Evolutionary conservation across 2,888 invertebrate genomes (phyloP), one percentile per base, ranked within the genome.

Genomic region (Ephialtes manifestator): DNA sequence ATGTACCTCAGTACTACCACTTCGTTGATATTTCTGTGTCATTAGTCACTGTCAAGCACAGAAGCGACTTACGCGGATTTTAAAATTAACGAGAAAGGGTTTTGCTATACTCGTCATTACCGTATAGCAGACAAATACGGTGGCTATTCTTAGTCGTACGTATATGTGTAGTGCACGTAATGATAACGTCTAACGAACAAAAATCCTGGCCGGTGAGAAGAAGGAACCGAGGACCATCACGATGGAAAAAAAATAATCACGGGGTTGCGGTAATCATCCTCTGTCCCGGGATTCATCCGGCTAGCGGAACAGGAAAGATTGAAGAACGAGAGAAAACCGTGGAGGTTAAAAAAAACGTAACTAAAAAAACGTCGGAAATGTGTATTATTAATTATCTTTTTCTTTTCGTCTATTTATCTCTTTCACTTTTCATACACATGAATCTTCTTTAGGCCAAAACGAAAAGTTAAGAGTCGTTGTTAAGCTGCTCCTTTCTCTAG

Each of bases 41-140:
- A 91, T 92, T 91, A 92, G 90, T 92, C 92, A 91, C 90, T 92
- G 92, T 92, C 92, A 85, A 51, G 83, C 71, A 85, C 92, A 91
- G 89, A 86, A 85, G 89, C 87, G 91, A 90, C 91, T 92, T 90
- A 90, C 89, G 89, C 86, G 88, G 89, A 89, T 91, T 92, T 92
- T 90, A 89, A 91, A 92, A 85, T 82, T 79, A 85, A 82, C 82
- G 70, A 78, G 43, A 35, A 35, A 58, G 51, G 53, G 39, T 75
- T 71, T 85, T 70, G 68, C 43, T 11, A 53, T 46, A 71, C 46
- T 81, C 24, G 35, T 67, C 67, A 58, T 67, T 67, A 63, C 31
- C 48, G 20, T 35, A 68, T 11, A 53, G 58, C 31, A 20, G 15
- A 20, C 18, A 20, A 39, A 53, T 53, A 4, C 53, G n/a, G 15